Evolutionary conservation across 2,113 vertebrate species (phyloP).

Genomic region (Amazona vittata): DNA sequence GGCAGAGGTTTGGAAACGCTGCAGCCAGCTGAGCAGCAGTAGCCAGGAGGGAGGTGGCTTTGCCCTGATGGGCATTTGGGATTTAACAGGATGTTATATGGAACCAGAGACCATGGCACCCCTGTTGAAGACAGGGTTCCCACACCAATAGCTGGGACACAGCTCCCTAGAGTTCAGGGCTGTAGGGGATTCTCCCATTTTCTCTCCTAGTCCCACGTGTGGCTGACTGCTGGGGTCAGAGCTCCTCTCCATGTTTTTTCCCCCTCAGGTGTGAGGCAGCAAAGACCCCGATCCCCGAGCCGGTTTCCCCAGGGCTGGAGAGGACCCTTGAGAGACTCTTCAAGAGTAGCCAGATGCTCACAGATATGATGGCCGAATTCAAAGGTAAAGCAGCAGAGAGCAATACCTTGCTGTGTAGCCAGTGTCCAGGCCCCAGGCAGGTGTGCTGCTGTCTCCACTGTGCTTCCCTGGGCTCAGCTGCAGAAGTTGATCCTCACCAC

Average conservation of each 20-base stretch:
- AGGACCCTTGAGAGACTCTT: background rate
- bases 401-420: background rate
- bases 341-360: fast-evolving
- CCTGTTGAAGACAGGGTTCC: background rate
- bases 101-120: fast-evolving
- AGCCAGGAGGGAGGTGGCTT: background rate
- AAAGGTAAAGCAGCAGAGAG: background rate
- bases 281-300: fast-evolving
- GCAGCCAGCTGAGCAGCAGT: background rate
- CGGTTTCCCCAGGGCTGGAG: background rate
- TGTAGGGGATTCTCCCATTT: background rate
- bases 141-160: fast-evolving
- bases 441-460: background rate
- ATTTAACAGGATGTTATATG: background rate
- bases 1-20: background rate
- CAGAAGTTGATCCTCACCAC: fast-evolving
- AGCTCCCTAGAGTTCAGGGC: background rate
- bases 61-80: background rate
- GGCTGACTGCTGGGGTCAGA: background rate
- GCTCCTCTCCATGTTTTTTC: background rate
- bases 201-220: background rate
- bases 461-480: background rate
- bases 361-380: background rate
- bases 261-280: background rate
- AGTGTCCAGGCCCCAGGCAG: fast-evolving